phyloP scores from a whole-genome alignment of 1,140 invertebrate genomes.

The Anadara kagoshimensis region DNA sequence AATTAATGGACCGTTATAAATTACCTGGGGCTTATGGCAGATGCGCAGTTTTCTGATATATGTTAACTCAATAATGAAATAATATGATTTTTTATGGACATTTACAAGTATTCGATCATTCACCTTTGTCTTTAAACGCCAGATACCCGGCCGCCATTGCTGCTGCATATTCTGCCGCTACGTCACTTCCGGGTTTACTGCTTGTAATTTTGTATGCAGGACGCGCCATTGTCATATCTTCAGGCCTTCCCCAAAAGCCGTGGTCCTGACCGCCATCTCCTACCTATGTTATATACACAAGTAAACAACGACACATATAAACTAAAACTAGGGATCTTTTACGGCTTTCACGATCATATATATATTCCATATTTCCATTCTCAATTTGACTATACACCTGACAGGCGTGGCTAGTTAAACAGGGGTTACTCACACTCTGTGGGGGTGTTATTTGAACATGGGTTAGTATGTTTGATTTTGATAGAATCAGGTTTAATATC shows the following conservation, averaged over 20 bases:
- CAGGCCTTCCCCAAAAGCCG: constrained; percentile 49
- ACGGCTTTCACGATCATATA: not conserved
- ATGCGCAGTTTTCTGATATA: no score
- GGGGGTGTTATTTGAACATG: no score
- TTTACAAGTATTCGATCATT: no score
- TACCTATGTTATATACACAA: constrained; percentile 65
- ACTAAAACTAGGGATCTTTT: not conserved
- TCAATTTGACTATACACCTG: not conserved
- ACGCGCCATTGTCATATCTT: constrained; percentile 50
- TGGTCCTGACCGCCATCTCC: constrained; percentile 50
- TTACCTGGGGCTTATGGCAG: no score
- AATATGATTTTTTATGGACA: no score
- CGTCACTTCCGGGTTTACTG: constrained; percentile 71
- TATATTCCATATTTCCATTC: not conserved
- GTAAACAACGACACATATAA: not conserved
- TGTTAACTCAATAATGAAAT: not conserved
- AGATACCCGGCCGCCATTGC: constrained; percentile 78
- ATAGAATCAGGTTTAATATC: no score
- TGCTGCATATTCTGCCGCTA: constrained; percentile 80
- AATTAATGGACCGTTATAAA: no score
- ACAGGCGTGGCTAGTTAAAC: no score
- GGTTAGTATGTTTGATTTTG: no score
- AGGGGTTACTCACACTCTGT: no score
- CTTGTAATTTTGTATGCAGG: constrained; percentile 45
- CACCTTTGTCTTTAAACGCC: constrained; percentile 74